These are phyloP conservation scores for Perca fluviatilis DNA, from an alignment of 2,113 vertebrate species.

Conservation along the genomic window DNA sequence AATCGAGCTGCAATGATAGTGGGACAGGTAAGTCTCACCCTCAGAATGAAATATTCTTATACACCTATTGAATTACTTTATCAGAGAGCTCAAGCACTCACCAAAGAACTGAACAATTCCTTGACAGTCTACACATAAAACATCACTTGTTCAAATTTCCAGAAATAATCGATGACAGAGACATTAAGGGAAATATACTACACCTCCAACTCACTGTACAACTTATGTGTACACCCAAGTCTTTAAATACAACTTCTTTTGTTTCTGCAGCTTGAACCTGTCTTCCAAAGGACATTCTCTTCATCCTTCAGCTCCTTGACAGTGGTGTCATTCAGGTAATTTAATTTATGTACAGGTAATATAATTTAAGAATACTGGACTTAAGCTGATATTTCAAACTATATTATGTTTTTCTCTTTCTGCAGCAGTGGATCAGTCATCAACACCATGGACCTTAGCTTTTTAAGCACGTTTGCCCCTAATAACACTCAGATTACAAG, in stretches of 20 bases:
- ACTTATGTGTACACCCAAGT: no score
- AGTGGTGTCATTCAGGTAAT: neutral
- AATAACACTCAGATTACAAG: conserved; percentile 10
- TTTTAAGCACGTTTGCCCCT: conserved; percentile 8
- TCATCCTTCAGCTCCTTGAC: neutral
- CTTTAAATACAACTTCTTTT: no score
- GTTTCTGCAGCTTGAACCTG: neutral
- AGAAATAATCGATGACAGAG: no score
- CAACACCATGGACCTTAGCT: neutral
- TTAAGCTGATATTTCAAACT: neutral
- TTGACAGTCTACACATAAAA: neutral
- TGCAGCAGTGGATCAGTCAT: conserved; percentile 66
- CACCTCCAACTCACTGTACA: no score
- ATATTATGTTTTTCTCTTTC: neutral
- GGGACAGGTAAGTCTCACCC: neutral
- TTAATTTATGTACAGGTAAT: neutral
- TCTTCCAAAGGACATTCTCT: neutral
- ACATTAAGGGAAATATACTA: no score
- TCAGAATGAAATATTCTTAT: neutral
- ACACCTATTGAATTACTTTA: neutral
- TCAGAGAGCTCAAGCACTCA: neutral
- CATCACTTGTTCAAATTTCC: no score
- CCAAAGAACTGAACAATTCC: no score
- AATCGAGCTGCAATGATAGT: neutral
- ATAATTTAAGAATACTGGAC: neutral